Conservation (phyloP, 2,113 vertebrate genomes). For the Dromas ardeola region DNA sequence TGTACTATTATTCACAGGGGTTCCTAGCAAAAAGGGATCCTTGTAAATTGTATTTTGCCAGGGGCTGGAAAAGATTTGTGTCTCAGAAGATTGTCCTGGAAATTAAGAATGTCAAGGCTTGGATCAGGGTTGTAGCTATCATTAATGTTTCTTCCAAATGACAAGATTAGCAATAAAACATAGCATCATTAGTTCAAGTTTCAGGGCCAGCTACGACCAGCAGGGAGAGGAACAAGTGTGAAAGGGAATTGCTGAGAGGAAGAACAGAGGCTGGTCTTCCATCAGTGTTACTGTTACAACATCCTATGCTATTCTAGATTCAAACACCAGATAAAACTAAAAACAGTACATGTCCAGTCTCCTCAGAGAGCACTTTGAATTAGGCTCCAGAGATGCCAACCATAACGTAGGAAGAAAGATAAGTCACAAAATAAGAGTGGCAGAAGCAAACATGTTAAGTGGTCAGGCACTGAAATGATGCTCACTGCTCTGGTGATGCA, state of each 20-base stretch:
- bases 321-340: not conserved
- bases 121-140: not conserved
- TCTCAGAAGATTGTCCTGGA: slow-evolving; percentile 2
- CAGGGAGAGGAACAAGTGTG: not conserved
- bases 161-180: not conserved
- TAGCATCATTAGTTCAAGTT: not conserved
- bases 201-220: not conserved
- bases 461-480: not conserved
- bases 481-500: not conserved
- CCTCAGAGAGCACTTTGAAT: not conserved
- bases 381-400: not conserved
- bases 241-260: not conserved
- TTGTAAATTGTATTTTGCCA: not conserved
- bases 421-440: not conserved
- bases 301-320: not conserved
- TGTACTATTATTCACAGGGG: not conserved
- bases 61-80: not conserved
- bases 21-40: not conserved
- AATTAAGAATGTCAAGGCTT: slow-evolving; percentile 10
- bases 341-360: not conserved
- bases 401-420: not conserved
- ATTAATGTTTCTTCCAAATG: not conserved
- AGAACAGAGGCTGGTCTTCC: not conserved
- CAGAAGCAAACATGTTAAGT: not conserved
- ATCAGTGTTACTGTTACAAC: not conserved